Evolutionary conservation across 53 echinoderm and acorn worm species (phyloP).

Genomic region (Holothuria scabra): DNA sequence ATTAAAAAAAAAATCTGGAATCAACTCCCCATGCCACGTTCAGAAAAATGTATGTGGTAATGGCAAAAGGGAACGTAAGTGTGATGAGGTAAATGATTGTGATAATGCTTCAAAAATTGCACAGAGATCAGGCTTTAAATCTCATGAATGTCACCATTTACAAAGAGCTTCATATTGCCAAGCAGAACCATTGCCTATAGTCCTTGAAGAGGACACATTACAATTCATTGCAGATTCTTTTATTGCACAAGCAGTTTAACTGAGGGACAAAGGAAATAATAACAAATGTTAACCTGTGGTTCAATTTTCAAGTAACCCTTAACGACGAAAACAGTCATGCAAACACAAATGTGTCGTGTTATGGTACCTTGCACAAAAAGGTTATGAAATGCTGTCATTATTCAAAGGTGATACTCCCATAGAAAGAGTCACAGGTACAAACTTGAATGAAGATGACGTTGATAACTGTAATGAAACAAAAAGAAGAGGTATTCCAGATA

Average conservation of each 20-base stretch:
- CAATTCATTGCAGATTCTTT: not conserved
- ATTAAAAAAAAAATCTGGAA: no score
- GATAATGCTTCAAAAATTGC: no score
- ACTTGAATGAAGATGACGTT: not conserved
- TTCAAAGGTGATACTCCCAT: not conserved
- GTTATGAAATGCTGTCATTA: not conserved
- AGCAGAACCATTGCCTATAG: not conserved
- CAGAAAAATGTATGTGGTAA: no score
- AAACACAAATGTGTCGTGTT: slow-evolving; percentile 1
- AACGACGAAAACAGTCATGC: slow-evolving; percentile 21
- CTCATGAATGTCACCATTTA: no score
- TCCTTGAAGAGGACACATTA: not conserved
- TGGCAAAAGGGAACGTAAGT: no score
- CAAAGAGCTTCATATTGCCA: not conserved
- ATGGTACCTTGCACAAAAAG: slow-evolving; percentile 23
- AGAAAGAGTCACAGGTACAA: not conserved
- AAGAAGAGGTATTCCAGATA: no score
- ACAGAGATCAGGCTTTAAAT: no score
- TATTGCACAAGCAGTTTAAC: not conserved
- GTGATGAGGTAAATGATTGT: no score
- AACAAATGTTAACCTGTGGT: not conserved
- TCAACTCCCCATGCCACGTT: no score
- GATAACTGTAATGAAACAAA: not conserved
- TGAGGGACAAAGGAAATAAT: not conserved
- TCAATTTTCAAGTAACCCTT: slow-evolving; percentile 6